phyloP scores from a whole-genome alignment of 2,113 vertebrate genomes.

The Falcunculus frontatus region DNA sequence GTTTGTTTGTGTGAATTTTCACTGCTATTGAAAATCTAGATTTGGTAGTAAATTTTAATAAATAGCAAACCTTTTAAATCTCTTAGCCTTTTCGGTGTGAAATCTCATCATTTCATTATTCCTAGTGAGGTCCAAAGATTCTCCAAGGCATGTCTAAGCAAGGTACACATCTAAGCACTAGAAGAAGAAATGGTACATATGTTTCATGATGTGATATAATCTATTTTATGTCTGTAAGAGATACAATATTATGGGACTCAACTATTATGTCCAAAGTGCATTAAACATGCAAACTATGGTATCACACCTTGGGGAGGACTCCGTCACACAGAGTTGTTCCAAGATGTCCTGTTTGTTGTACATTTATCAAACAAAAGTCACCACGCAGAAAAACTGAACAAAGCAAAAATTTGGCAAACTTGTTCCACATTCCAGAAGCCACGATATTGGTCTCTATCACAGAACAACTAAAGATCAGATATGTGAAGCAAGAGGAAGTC shows the following conservation, averaged over 20 bases:
- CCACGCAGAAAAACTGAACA: not conserved
- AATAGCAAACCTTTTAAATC: not conserved
- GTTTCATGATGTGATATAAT: not conserved
- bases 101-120: not conserved
- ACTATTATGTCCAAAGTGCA: rapidly evolving
- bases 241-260: not conserved
- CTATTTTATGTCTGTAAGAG: not conserved
- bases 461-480: not conserved
- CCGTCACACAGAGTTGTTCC: not conserved
- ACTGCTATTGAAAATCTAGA: not conserved
- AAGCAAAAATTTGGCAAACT: not conserved
- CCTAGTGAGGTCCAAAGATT: not conserved
- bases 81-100: not conserved
- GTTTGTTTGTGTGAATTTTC: not conserved
- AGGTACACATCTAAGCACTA: not conserved
- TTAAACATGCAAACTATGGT: not conserved
- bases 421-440: not conserved
- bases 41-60: not conserved
- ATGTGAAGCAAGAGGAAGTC: not conserved
- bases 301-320: not conserved
- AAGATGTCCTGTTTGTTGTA: not conserved
- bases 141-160: not conserved
- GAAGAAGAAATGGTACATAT: not conserved
- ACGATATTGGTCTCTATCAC: rapidly evolving
- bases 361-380: not conserved